Conservation (phyloP, 2,113 vertebrate genomes). For the Bubo scandiacus region DNA sequence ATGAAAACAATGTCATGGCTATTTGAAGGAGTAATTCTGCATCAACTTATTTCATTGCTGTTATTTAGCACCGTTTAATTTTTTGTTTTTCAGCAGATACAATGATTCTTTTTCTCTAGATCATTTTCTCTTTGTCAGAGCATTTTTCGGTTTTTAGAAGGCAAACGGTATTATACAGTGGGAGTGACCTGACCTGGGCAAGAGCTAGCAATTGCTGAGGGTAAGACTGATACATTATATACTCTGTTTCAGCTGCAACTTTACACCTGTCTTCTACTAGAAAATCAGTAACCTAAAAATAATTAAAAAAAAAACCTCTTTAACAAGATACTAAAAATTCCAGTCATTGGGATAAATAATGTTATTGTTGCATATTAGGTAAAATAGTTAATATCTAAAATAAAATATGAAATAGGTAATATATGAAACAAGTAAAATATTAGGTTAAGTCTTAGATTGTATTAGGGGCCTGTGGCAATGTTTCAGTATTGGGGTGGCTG, state of each 20-base stretch:
- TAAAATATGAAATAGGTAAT: background rate
- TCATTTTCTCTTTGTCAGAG: background rate
- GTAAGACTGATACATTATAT: background rate
- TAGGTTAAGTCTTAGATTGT: background rate
- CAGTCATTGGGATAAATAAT: background rate
- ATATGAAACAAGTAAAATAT: background rate
- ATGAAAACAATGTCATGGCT: background rate
- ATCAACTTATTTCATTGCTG: background rate
- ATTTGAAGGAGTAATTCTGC: background rate
- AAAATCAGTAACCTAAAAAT: background rate
- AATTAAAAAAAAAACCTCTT: background rate
- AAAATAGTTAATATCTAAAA: background rate
- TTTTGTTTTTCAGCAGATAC: background rate
- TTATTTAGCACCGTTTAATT: background rate
- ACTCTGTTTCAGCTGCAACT: background rate
- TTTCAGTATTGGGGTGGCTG: background rate
- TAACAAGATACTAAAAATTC: background rate
- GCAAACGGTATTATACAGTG: background rate
- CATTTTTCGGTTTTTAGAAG: background rate
- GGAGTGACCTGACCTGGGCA: background rate
- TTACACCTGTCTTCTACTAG: background rate
- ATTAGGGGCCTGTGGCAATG: background rate
- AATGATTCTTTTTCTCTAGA: background rate
- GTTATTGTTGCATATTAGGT: background rate
- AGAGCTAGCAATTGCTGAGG: background rate